Evolutionary conservation across 2,113 vertebrate genomes (phyloP), one percentile per base, ranked within the genome.

Genomic region (Terrapene triunguis): DNA sequence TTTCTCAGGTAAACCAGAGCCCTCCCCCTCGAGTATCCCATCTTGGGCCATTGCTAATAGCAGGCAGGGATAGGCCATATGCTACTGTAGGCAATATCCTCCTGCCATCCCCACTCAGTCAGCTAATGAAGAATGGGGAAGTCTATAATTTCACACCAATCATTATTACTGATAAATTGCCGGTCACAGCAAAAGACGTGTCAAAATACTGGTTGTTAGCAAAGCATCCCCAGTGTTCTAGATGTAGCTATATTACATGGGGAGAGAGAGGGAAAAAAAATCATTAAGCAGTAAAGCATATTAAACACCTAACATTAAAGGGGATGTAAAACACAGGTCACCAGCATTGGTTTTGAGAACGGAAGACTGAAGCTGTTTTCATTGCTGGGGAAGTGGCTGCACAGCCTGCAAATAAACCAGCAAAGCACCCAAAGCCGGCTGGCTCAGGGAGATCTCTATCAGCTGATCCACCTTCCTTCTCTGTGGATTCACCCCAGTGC

Each of bases 131-230:
- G 90, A 88, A 96, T 85, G 92, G 59, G 78, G 86, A 96, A 96
- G 92, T 92, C 94, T 96, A 74, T 96, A 95, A 96, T 97, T 98
- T 98, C 91, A 55, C 53, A 89, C 89, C 93, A 95, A 50, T 96
- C 90, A 96, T 96, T 96, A 92, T 14, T 0, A 25, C 91, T 82
- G 94, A 97, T 88, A 96, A 95, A 94, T 94, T 93, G 69, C 94
- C 85, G 87, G 92, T 96, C 95, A 92, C 82, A 94, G 65, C 84
- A 94, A 97, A 82, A 87, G 92, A 96, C 0, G 3, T 93, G 96
- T 88, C 88, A 96, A 95, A 90, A 85, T 85, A 92, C 95, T 90
- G 91, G 85, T 82, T 92, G 92, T 96, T 96, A 96, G 92, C 4
- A 8, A 95, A 95, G 94, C 86, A 79, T 93, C 57, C 81, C 80